phyloP scores from a whole-genome alignment of 2,888 invertebrate species.

The Dyspetes luteomarginatus region DNA sequence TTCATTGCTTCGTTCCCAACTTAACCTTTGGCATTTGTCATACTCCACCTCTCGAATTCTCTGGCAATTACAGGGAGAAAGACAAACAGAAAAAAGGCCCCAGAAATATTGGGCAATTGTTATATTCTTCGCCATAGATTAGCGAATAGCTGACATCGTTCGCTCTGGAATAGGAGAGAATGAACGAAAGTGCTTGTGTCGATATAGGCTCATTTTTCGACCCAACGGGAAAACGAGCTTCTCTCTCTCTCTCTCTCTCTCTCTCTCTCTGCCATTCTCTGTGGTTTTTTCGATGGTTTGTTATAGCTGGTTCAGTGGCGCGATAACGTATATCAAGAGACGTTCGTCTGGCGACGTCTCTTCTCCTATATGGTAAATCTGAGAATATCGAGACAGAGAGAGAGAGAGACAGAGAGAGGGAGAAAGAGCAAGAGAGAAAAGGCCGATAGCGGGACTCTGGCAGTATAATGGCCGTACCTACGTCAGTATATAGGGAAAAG shows the following conservation, averaged over 20 bases:
- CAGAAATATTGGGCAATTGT: constrained; percentile 16
- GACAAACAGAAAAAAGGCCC: constrained; percentile 1
- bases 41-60: background rate
- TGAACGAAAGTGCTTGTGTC: constrained; percentile 35
- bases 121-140: constrained; percentile 1
- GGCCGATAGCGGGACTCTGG: constrained; percentile 26
- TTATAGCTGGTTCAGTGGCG: constrained; percentile 18
- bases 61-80: background rate
- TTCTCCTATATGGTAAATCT: constrained; percentile 36
- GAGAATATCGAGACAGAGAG: constrained; percentile 45
- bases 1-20: constrained; percentile 1
- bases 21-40: constrained; percentile 20
- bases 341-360: constrained; percentile 42
- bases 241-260: background rate
- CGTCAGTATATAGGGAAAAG: constrained; percentile 44
- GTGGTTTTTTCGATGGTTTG: constrained; percentile 37
- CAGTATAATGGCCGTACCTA: constrained; percentile 51
- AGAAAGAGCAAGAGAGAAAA: constrained; percentile 20
- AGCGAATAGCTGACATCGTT: constrained; percentile 31
- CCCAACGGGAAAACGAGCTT: background rate
- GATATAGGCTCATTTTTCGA: constrained; percentile 53
- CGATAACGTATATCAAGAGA: constrained; percentile 58
- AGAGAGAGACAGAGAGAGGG: constrained; percentile 15
- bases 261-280: background rate
- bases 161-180: constrained; percentile 1